Percentiles rank a stretch among this genome's conserved stretches.
phyloP scores from a whole-genome alignment of 2,888 invertebrate genomes.

The Mantis religiosa region DNA sequence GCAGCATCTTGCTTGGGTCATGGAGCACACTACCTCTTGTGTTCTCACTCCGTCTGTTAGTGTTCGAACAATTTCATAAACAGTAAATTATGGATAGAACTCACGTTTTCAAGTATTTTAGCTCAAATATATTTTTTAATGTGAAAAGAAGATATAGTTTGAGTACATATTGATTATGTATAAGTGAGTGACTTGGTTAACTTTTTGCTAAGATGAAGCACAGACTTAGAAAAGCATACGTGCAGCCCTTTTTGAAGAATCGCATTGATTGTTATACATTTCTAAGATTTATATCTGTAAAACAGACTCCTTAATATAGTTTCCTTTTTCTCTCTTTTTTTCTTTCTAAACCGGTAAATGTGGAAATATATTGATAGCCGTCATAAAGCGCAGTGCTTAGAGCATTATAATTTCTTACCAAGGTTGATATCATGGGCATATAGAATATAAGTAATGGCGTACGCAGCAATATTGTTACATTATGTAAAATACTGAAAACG shows the following conservation, averaged over 20 bases:
- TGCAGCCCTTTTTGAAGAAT: background rate
- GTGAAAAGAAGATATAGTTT: background rate
- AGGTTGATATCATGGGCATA: background rate
- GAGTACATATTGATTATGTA: background rate
- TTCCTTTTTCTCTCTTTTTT: background rate
- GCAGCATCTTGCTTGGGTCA: background rate
- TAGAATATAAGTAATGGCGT: background rate
- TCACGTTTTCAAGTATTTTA: background rate
- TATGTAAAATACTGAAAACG: background rate
- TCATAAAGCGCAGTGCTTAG: background rate
- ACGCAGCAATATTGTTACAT: background rate
- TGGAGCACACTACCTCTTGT: background rate
- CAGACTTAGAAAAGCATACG: background rate
- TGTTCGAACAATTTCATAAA: background rate
- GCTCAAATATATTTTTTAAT: conserved; percentile 13
- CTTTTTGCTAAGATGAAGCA: background rate
- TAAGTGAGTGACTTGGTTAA: background rate
- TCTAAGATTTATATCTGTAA: background rate
- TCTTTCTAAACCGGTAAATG: background rate
- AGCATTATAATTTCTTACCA: background rate
- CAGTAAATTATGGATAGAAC: background rate
- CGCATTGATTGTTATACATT: background rate
- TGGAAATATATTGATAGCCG: background rate
- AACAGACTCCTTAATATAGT: background rate
- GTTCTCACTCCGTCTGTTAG: background rate